Evolutionary conservation across 2,888 invertebrate genomes (phyloP), one percentile per base, ranked within the genome.

Genomic region (Cetonia aurata): DNA sequence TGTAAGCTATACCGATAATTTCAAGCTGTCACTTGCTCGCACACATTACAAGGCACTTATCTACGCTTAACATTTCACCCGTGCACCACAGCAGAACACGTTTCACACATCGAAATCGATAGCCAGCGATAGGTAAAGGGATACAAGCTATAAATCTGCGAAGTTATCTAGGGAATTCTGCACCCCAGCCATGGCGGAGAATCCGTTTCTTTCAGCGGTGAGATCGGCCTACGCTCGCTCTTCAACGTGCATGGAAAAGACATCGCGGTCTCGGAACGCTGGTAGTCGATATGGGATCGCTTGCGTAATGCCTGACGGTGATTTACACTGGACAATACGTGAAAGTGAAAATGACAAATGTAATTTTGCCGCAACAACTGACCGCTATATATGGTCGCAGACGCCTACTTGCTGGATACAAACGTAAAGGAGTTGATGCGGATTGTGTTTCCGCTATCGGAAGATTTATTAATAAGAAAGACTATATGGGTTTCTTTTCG

Each of bases 261-360:
- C 17, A 57, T 42, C 57, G 41, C 42, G 19, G 10, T 3, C 25
- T n/a, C 25, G 53, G 53, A 1, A 25, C 3, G 53, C 53, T 25
- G 37, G 19, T 50, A 17, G 50, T 50, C 12, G 19, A 10, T 15
- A 65, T 48, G 13, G 48, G 48, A 65, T 50, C 62, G 48, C 15
- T 65, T 65, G n/a, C 62, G 50, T 65, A 65, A 65, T 17, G 19
- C 50, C 41, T 12, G 52, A 17, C 62, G 50, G 62, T 67, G 56
- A 67, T 67, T 67, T 56, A 56, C 56, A 48, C 56, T 6, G 37
- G 42, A 57, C 67, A 56, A 57, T 57, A 37, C 19, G 57, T 67
- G 67, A 67, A 67, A 67, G 67, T 67, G 67, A 67, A 44, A 67
- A 67, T 67, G 48, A 67, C 33, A 67, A 67, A 67, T 67, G 56